Evolutionary conservation across 2,113 vertebrate species (phyloP), one percentile per base, ranked within the genome.

Genomic region (Ranitomeya variabilis): DNA sequence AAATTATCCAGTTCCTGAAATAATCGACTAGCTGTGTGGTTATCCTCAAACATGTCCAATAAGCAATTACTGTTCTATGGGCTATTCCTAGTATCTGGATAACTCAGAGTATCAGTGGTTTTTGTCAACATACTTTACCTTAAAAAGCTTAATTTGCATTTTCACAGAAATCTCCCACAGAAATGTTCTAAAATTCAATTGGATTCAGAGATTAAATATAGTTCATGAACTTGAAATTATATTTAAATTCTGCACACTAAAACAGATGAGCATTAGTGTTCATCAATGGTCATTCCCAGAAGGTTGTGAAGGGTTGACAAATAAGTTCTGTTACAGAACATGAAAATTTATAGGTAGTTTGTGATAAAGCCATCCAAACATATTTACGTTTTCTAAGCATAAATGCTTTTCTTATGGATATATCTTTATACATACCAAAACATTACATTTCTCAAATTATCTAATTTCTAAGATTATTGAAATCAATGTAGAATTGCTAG

Each of bases 1-100:
- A 86, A 86, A 86, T 79, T 54, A 79, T 77, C 85, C 59, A 77
- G 85, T 64, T 86, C 59, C 76, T 86, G 74, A 86, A 79, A 86
- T 54, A 79, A 78, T 78, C n/a, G 59, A 79, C 59, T 59, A 76
- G 85, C 74, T 86, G 85, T 78, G 74, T 79, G 84, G 74, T 86
- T 78, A 79, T 86, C 59, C 71, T 64, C 74, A 79, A 86, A 66
- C 85, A 79, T 86, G 71, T 86, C 84, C 71, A 37, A 74, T 76
- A 77, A 79, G 74, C 59, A 60, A 86, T 86, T 78, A 86, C 74
- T 64, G 74, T 79, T 54, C 85, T 79, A 51, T 64, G 57, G 74
- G 74, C 60, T 79, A 79, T 79, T 66, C 57, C 85, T 59, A 78
- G 71, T 78, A 64, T 64, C 60, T 79, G 74, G 74, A 80, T 69